Evolutionary conservation across 2,797 vertebrate genomes (phyloP), one percentile per base, ranked within the genome.

Genomic region (Meriones psammophilus): DNA sequence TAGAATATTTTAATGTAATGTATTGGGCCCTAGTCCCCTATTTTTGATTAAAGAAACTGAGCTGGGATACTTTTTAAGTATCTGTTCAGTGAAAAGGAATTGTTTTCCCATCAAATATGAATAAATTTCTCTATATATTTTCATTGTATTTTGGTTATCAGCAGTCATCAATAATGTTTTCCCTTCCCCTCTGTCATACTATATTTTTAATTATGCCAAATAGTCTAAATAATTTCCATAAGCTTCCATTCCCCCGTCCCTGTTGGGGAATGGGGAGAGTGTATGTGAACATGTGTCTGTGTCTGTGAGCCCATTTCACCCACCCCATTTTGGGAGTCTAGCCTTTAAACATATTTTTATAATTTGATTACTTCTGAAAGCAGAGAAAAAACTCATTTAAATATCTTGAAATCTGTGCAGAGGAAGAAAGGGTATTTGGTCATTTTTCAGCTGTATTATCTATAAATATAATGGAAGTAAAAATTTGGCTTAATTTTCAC

Each of bases 131-230:
- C 42, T 97, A 84, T 85, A 85, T 86, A 86, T 97, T 97, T 97
- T 96, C 88, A 97, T 97, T 97, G 91, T 91, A 97, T 88, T 97
- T 97, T 97, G 96, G 93, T 95, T 97, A 95, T 97, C 79, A 92
- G 56, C 92, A 97, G 39, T 97, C 92, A 98, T 89, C 94, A 95
- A 85, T 96, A 97, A 91, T 97, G 87, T 97, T 97, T 96, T 95
- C 69, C 58, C 88, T 22, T 89, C 54, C 42, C 71, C 20, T n/a
- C 69, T 76, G 54, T 77, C 60, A 88, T 62, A 54, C 42, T 22
- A 95, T 97, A 94, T 96, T 97, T 97, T 97, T 96, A 96, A 97
- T 97, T 97, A 98, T 97, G 97, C 95, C 92, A 97, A 95, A 96
- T 95, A 96, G 73, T 85, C 90, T 96, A 78, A 78, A 14, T 95